Evolutionary conservation across 1,140 invertebrate genomes (phyloP).

Genomic region (Drosophila busckii): DNA sequence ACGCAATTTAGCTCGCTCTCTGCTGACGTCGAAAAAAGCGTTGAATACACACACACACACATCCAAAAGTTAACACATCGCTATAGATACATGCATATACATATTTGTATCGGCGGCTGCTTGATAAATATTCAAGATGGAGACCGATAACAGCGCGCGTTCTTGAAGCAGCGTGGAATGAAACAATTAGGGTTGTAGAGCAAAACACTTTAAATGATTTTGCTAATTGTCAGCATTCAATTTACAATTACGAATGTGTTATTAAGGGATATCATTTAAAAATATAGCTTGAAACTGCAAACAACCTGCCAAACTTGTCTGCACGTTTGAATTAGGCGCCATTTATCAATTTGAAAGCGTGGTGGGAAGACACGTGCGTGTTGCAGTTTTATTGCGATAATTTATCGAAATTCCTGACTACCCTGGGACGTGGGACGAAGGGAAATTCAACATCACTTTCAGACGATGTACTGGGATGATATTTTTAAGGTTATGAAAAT

Average conservation of each 20-base stretch:
- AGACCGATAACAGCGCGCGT: slow-evolving; percentile 49
- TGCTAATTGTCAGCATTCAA: too few relatives aligned
- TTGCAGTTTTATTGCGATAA: slow-evolving; percentile 14
- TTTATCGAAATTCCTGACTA: too few relatives aligned
- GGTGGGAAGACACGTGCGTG: not conserved
- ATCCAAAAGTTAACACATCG: slow-evolving; percentile 44
- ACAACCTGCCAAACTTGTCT: too few relatives aligned
- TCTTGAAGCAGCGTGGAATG: slow-evolving; percentile 38
- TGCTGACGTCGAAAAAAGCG: slow-evolving; percentile 48
- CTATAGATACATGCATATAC: slow-evolving; percentile 21
- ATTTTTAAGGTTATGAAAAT: slow-evolving; percentile 20
- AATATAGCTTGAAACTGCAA: too few relatives aligned
- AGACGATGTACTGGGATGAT: too few relatives aligned
- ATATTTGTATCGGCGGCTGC: slow-evolving; percentile 9
- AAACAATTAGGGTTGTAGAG: slow-evolving; percentile 53
- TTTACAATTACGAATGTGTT: too few relatives aligned
- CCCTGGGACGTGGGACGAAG: too few relatives aligned
- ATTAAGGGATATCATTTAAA: too few relatives aligned
- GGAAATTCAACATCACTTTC: too few relatives aligned
- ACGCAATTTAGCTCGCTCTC: slow-evolving; percentile 26
- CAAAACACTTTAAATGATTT: slow-evolving; percentile 14
- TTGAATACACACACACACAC: slow-evolving; percentile 26
- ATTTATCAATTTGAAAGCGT: too few relatives aligned
- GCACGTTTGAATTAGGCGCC: too few relatives aligned
- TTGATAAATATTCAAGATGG: slow-evolving; percentile 57